Evolutionary conservation across 2,113 vertebrate genomes (phyloP), one percentile per base, ranked within the genome.

Genomic region (Chaenocephalus aceratus): DNA sequence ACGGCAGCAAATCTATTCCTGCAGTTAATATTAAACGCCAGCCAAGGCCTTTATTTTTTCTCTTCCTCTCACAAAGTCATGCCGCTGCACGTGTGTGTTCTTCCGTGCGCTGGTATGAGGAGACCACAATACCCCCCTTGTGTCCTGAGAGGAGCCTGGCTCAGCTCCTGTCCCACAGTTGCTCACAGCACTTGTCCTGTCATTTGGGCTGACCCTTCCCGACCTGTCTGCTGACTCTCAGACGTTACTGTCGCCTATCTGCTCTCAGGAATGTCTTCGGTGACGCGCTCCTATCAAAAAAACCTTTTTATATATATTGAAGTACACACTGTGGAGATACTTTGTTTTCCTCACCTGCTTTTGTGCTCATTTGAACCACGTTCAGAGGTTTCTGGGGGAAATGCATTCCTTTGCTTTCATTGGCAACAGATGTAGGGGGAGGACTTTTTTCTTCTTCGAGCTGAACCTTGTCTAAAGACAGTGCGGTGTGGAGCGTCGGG

Each of bases 331-430:
- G 51, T 52, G 12, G 49, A 14, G 12, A 11, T 79, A 48, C 18
- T 41, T 41, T 41, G 56, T 9, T 34, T n/a, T 66, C 67, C 79
- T 89, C 54, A 86, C 56, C 73, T 82, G 76, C 75, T 79, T 80
- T 60, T 80, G 57, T 59, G 79, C 76, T 81, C 1, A 3, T 88
- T 86, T 90, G 86, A 87, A 84, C 73, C 79, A 86, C 88, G 86
- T 84, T 70, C 81, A 80, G 75, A 82, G 45, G n/a, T 75, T 86
- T 88, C 84, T 90, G 84, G 65, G n/a, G 75, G 79, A 90, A 89
- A 86, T 88, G 88, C 94, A 95, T 95, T 95, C 94, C 93, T 93
- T 74, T 78, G 83, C 91, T 92, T n/a, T 93, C 93, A 94, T 94
- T 93, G 90, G 91, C 92, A 94, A 92, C 95, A 95, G 94, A 96